These are phyloP conservation scores for Cyclopterus lumpus DNA, from an alignment of 2,797 vertebrate species.

Conservation along the genomic window DNA sequence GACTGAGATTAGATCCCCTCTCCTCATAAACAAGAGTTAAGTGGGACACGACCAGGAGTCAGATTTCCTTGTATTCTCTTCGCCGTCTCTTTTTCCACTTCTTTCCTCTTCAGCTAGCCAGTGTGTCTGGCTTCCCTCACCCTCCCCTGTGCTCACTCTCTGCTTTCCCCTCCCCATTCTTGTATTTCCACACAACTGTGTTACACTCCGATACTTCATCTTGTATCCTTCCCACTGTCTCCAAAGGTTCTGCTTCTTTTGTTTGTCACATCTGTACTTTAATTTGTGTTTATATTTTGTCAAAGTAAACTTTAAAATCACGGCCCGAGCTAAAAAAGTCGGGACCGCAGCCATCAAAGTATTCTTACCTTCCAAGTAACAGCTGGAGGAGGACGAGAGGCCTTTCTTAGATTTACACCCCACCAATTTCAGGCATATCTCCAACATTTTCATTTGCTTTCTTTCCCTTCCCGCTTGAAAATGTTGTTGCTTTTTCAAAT, in stretches of 20 bases:
- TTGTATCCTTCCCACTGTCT: constrained; percentile 25
- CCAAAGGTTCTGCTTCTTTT: not conserved
- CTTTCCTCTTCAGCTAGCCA: constrained; percentile 82
- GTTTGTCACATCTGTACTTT: not conserved
- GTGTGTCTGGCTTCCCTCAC: constrained; percentile 83
- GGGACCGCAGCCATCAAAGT: constrained; percentile 12
- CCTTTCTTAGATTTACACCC: constrained; percentile 99
- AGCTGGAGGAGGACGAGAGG: constrained; percentile 97
- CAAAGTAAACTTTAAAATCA: constrained; percentile 25
- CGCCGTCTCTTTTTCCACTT: constrained; percentile 78
- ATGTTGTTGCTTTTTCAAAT: constrained; percentile 57
- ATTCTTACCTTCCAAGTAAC: constrained; percentile 96
- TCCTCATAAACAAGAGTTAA: constrained; percentile 79
- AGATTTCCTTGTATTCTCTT: constrained; percentile 85
- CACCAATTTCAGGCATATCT: constrained; percentile 99
- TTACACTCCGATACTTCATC: constrained; percentile 37
- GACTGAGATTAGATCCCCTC: constrained; percentile 69
- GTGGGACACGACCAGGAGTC: constrained; percentile 81
- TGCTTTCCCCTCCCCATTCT: constrained; percentile 76
- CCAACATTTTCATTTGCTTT: constrained; percentile 98
- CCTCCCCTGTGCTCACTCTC: constrained; percentile 70
- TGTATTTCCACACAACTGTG: constrained; percentile 75
- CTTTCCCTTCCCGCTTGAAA: constrained; percentile 71
- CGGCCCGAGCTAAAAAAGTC: not conserved
- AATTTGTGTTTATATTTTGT: not conserved